A percentile compares a stretch with the other conserved stretches of the same genome.
These are phyloP conservation scores for Trichacis sp. DNA, from an alignment of 2,888 invertebrate genomes.

Conservation along the genomic window DNA sequence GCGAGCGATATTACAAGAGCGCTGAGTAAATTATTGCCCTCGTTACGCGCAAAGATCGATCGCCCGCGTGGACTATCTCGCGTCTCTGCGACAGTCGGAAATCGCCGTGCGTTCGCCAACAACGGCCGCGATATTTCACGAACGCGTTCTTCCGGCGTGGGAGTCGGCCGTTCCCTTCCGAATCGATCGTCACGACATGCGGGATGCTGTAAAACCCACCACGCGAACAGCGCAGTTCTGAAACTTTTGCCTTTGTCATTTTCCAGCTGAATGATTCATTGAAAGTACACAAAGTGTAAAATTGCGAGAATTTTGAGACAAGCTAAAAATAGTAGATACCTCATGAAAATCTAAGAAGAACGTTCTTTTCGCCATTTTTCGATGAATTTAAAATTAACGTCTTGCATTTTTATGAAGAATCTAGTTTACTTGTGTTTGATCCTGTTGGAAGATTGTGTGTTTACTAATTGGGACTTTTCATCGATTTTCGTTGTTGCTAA, in stretches of 20 bases:
- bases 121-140: constrained; percentile 38
- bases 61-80: constrained; percentile 32
- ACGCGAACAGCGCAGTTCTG: constrained; percentile 12
- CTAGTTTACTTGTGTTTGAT: too few relatives aligned
- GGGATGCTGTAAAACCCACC: constrained; percentile 1
- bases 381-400: too few relatives aligned
- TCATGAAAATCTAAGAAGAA: too few relatives aligned
- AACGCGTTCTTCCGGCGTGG: constrained; percentile 34
- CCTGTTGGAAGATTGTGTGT: too few relatives aligned
- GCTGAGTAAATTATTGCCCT: constrained; percentile 37
- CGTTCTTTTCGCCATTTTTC: too few relatives aligned
- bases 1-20: constrained; percentile 33
- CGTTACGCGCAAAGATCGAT: constrained; percentile 38
- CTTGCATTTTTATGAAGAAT: too few relatives aligned
- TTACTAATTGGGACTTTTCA: too few relatives aligned
- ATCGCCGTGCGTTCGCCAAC: constrained; percentile 40
- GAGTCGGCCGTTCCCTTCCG: constrained; percentile 28
- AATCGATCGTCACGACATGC: constrained; percentile 31
- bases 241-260: not conserved
- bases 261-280: not conserved
- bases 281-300: not conserved
- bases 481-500: too few relatives aligned
- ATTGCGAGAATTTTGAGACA: too few relatives aligned
- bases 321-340: too few relatives aligned
- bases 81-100: constrained; percentile 33